A percentile compares a stretch with the other conserved stretches of the same genome.
These are phyloP conservation scores for Isaurus tuberculatus DNA, from an alignment of 92 coral and sea anemone genomes.

Conservation along the genomic window DNA sequence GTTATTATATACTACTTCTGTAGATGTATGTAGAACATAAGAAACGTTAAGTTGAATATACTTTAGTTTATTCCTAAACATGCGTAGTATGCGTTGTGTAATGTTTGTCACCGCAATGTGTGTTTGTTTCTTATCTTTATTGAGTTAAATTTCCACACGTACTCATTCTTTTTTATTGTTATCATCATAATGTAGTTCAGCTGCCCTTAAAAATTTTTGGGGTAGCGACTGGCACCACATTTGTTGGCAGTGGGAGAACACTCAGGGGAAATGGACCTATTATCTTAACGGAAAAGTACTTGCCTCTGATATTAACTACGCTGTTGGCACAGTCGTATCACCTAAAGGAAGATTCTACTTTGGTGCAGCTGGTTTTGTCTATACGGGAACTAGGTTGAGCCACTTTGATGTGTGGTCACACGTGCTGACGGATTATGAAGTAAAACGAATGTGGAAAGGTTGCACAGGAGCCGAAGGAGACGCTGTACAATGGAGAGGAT, in stretches of 20 bases:
- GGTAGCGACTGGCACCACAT: neutral
- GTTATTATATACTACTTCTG: too few relatives aligned
- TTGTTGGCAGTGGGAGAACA: constrained; percentile 20
- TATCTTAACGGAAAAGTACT: neutral
- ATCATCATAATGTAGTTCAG: too few relatives aligned
- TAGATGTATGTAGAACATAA: too few relatives aligned
- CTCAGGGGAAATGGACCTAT: neutral
- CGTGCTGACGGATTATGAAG: neutral
- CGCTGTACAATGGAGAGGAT: constrained; percentile 24
- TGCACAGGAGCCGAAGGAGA: constrained; percentile 24
- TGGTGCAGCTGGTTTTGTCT: neutral
- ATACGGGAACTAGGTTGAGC: neutral
- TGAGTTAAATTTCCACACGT: too few relatives aligned
- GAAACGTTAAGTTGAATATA: too few relatives aligned
- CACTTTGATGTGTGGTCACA: constrained; percentile 23
- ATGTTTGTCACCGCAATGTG: too few relatives aligned
- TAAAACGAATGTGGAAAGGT: neutral
- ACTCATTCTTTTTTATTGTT: too few relatives aligned
- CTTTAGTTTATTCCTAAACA: too few relatives aligned
- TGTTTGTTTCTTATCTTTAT: too few relatives aligned
- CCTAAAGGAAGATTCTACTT: constrained; percentile 1
- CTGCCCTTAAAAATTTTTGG: too few relatives aligned
- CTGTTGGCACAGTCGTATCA: neutral
- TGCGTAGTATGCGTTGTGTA: too few relatives aligned
- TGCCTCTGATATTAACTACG: neutral